Conservation (phyloP, 2,797 vertebrate species). For the Enteromius viviparus region DNA sequence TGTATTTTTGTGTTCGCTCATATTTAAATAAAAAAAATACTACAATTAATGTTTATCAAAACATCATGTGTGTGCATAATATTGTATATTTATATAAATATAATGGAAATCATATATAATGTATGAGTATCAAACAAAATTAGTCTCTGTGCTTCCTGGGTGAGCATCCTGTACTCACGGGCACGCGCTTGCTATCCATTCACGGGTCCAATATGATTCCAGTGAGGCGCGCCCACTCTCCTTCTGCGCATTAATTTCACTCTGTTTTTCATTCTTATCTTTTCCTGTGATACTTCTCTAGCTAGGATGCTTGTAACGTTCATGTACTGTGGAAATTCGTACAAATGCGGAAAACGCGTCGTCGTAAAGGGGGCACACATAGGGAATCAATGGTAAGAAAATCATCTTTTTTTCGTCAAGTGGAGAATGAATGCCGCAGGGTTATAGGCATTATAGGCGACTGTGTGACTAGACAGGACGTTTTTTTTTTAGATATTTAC, state of each 20-base stretch:
- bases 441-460: neutral
- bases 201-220: constrained; percentile 31
- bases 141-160: neutral
- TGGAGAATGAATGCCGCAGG: neutral
- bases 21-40: neutral
- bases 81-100: neutral
- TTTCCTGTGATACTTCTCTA: constrained; percentile 50
- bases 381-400: constrained; percentile 25
- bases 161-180: constrained; percentile 33
- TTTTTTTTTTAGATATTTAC: neutral
- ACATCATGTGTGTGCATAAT: neutral
- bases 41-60: neutral
- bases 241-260: constrained; percentile 76
- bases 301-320: constrained; percentile 60
- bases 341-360: constrained; percentile 20
- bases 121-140: neutral
- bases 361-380: neutral
- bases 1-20: neutral
- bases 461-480: neutral
- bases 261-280: constrained; percentile 58
- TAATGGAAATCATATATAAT: neutral
- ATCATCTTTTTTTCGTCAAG: neutral
- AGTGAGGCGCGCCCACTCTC: constrained; percentile 62
- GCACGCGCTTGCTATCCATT: constrained; percentile 44
- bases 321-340: neutral